Base-by-base conservation (phyloP, 2,797 vertebrate genomes). In the Epinephelus malabaricus region DNA sequence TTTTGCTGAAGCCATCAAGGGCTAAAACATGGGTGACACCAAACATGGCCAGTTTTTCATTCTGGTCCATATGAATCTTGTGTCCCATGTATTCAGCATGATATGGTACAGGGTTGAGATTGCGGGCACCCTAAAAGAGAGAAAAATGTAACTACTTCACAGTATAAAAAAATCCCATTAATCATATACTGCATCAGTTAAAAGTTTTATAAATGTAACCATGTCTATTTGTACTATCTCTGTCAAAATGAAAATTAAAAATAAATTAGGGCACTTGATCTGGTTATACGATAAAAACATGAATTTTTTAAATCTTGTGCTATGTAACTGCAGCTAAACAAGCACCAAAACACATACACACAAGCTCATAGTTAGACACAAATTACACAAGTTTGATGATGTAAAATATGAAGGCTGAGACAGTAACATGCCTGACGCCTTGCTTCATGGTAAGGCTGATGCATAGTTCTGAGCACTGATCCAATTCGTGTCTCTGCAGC, bases 31-130 rank as follows among this genome's bases (percentile, higher is more conserved):
- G 76, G 17, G 73, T 86, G 3, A 80, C 73, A 9, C 69, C 80
- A 77, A 79, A 82, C 84, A 80, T 83, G 4, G 23, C 23, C n/a
- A 86, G 51, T 25, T 86, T 86, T 51, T 79, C 64, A 63, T 82
- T 82, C 23, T 79, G 79, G 53, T 83, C 73, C 15, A 80, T 10
- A 47, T 83, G 77, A 3, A 80, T 0, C 27, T 75, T 83, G 14
- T 71, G 73, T 6, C 73, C 73, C 54, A 83, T 66, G 38, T 81
- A 74, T 6, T 77, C 77, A 30, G 73, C 81, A 13, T 75, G 18
- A 53, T 83, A 83, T 6, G 73, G 73, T 56, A 8, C 13, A 19
- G 38, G 59, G 34, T 43, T 61, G 55, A 27, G 27, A 27, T 27
- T 27, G 27, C 4, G 27, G 27, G 27, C 27, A 27, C 27, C 27